phyloP scores from a whole-genome alignment of 2,113 vertebrate species.

The Brachyhypopomus gauderio region DNA sequence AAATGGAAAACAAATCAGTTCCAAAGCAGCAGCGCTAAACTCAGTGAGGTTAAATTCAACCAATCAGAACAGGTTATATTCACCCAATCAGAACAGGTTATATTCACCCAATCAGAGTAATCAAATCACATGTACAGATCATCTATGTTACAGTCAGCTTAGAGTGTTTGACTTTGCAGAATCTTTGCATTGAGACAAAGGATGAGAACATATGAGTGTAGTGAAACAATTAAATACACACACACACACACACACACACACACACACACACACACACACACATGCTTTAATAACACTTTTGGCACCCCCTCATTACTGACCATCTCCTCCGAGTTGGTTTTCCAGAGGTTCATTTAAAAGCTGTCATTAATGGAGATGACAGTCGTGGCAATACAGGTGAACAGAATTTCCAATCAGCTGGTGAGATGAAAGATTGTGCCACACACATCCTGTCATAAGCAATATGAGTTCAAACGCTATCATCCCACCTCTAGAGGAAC shows the following conservation, averaged over 20 bases:
- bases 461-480: background rate
- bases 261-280: no score
- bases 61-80: no score
- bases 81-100: background rate
- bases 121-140: background rate
- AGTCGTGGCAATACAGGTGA: conserved; percentile 54
- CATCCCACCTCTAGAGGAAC: background rate
- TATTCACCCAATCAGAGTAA: background rate
- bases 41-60: no score
- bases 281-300: no score
- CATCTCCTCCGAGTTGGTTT: background rate
- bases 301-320: background rate
- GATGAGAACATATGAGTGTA: background rate
- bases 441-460: conserved; percentile 35
- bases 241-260: no score
- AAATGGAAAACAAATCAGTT: no score
- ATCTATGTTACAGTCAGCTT: background rate
- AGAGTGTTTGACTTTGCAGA: background rate
- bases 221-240: no score
- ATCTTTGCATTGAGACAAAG: background rate
- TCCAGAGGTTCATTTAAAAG: background rate
- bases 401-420: conserved; percentile 46
- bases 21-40: no score
- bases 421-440: conserved; percentile 7
- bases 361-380: conserved; percentile 53